Evolutionary conservation across 2,113 vertebrate species (phyloP).

Genomic region (Scopus umbretta): DNA sequence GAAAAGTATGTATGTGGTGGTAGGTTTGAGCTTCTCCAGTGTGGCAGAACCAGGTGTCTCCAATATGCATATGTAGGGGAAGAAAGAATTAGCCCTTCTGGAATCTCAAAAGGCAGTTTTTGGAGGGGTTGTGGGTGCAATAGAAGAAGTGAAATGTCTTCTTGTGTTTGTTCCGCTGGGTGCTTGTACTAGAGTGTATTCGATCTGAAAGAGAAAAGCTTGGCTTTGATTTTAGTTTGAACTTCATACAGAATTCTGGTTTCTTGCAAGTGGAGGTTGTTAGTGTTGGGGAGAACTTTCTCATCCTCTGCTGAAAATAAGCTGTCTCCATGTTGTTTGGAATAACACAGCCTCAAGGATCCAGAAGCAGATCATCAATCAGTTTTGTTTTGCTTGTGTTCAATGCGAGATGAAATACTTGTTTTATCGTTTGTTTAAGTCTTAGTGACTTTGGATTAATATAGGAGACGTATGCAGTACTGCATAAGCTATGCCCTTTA

Average conservation of each 20-base stretch:
- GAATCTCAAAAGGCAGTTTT: neutral
- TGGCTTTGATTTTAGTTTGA: neutral
- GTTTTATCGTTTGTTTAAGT: neutral
- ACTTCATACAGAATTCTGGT: neutral
- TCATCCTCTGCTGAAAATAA: neutral
- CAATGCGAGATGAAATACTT: neutral
- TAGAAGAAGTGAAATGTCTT: neutral
- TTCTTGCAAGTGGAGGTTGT: neutral
- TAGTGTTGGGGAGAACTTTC: neutral
- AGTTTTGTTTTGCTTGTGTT: neutral
- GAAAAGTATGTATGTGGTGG: neutral
- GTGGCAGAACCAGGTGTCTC: neutral
- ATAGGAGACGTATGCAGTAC: neutral
- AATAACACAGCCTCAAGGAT: neutral
- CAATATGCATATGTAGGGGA: fast-evolving
- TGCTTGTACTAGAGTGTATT: neutral
- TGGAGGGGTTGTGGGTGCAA: neutral
- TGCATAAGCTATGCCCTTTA: neutral
- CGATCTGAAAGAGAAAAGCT: neutral
- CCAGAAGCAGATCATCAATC: neutral
- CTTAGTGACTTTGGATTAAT: neutral
- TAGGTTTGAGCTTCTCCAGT: neutral
- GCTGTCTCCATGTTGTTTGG: neutral
- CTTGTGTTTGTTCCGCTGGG: neutral
- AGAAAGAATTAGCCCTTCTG: neutral